These are phyloP conservation scores for Microcebus lehilahytsara DNA, from an alignment of 2,113 vertebrate genomes.

Conservation along the genomic window DNA sequence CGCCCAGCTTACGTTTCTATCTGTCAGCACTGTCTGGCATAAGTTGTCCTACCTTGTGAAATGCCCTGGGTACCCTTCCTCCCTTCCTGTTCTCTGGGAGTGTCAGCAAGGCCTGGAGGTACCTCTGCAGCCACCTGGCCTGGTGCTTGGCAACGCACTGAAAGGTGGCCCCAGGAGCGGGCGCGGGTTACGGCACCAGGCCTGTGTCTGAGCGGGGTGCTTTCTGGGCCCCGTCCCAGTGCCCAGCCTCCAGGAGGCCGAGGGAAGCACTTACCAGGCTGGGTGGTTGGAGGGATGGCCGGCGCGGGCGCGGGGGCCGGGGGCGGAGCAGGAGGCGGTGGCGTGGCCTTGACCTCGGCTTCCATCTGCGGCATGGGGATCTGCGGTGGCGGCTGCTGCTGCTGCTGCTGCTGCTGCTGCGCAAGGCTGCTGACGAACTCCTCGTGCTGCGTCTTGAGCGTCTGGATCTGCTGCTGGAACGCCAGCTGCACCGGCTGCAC, in stretches of 20 bases:
- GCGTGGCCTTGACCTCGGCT: constrained; percentile 82
- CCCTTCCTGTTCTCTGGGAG: too few species aligned
- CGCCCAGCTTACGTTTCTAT: not conserved
- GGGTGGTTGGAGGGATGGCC: constrained; percentile 76
- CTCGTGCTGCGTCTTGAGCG: constrained; percentile 93
- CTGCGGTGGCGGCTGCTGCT: constrained; percentile 62
- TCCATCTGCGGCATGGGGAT: constrained; percentile 80
- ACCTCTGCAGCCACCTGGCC: not conserved
- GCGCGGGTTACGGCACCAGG: not conserved
- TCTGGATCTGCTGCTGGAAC: constrained; percentile 98
- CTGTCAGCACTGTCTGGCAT: not conserved
- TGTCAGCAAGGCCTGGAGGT: not conserved
- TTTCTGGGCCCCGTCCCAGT: not conserved
- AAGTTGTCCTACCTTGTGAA: not conserved
- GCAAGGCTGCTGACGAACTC: constrained; percentile 94
- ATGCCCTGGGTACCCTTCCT: not conserved
- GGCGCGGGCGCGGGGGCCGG: constrained; percentile 78
- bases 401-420: constrained; percentile 83
- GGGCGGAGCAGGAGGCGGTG: constrained; percentile 75
- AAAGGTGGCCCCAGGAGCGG: not conserved
- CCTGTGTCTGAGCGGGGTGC: not conserved
- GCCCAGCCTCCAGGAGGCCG: not conserved
- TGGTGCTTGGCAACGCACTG: not conserved
- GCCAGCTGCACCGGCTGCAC: constrained; percentile 96
- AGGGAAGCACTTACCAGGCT: constrained; percentile 76